Percentiles rank a stretch among this genome's conserved stretches.
Evolutionary conservation across 1,140 invertebrate species (phyloP).

Genomic region (Drosophila dunni): DNA sequence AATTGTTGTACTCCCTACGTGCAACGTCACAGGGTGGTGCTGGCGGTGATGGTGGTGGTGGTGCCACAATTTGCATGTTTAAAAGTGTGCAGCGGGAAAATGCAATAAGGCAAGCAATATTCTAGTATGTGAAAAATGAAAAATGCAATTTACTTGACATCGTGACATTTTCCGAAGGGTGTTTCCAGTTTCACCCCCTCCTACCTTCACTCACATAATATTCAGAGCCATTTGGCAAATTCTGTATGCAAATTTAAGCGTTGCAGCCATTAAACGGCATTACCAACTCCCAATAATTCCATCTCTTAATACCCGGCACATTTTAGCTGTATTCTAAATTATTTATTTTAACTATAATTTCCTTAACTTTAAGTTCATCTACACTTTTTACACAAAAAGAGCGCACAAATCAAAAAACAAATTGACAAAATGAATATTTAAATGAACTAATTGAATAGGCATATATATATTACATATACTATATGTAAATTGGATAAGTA

Average conservation of each 20-base stretch:
- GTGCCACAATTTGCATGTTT: conserved; percentile 79
- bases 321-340: neutral
- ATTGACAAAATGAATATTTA: conserved; percentile 18
- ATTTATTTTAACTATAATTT: conserved; percentile 35
- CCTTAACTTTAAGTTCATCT: conserved; percentile 17
- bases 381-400: conserved; percentile 40
- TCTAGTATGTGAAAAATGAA: conserved; percentile 72
- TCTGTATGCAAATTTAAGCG: conserved; percentile 54
- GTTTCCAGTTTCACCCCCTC: conserved; percentile 23
- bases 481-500: conserved; percentile 50
- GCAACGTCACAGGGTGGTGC: conserved; percentile 20
- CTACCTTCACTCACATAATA: conserved; percentile 13
- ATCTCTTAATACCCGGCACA: conserved; percentile 10
- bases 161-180: conserved; percentile 57
- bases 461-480: conserved; percentile 19
- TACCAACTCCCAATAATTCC: conserved; percentile 21
- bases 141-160: conserved; percentile 66
- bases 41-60: conserved; percentile 13
- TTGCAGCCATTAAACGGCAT: conserved; percentile 51
- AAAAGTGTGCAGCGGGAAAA: conserved; percentile 67
- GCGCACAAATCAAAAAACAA: conserved; percentile 70
- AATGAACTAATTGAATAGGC: conserved; percentile 23
- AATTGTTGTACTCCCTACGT: conserved; percentile 33
- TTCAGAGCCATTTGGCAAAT: conserved; percentile 49
- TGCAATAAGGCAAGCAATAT: conserved; percentile 30